These are phyloP conservation scores for Saccostrea cuccullata DNA, from an alignment of 1,140 invertebrate species.

Conservation along the genomic window DNA sequence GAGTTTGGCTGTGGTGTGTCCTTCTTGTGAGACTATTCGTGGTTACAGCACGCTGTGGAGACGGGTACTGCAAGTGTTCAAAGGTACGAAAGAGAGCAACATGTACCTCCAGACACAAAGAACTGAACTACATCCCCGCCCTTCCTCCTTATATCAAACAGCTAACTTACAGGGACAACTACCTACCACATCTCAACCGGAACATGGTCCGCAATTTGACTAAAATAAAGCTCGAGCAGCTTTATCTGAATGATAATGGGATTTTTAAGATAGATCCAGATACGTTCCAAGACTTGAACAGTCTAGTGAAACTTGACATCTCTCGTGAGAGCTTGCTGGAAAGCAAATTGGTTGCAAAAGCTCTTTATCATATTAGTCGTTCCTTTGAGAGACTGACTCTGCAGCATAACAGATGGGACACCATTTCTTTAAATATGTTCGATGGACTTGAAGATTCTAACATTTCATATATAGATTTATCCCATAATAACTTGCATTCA, in stretches of 20 bases:
- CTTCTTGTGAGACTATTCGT: background rate
- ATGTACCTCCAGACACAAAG: background rate
- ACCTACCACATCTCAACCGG: background rate
- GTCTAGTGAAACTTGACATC: background rate
- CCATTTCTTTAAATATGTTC: slow-evolving; percentile 6
- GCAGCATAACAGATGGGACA: slow-evolving; percentile 15
- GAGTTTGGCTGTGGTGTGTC: background rate
- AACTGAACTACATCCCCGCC: slow-evolving; percentile 23
- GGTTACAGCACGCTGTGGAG: background rate
- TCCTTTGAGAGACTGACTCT: background rate
- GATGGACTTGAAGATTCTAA: slow-evolving; percentile 16
- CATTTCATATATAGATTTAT: slow-evolving; percentile 24
- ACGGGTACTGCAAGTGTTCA: slow-evolving; percentile 22
- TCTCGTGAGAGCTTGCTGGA: background rate
- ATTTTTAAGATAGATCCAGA: background rate
- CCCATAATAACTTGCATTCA: background rate
- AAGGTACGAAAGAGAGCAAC: background rate
- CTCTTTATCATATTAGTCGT: background rate
- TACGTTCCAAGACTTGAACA: background rate
- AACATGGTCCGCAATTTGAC: slow-evolving; percentile 14
- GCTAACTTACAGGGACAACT: background rate
- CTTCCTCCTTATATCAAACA: slow-evolving; percentile 25
- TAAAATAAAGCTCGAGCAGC: background rate
- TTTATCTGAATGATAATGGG: slow-evolving; percentile 5
- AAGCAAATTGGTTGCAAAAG: background rate